Evolutionary conservation across 2,888 invertebrate species (phyloP).

Genomic region (Xestia c-nigrum): DNA sequence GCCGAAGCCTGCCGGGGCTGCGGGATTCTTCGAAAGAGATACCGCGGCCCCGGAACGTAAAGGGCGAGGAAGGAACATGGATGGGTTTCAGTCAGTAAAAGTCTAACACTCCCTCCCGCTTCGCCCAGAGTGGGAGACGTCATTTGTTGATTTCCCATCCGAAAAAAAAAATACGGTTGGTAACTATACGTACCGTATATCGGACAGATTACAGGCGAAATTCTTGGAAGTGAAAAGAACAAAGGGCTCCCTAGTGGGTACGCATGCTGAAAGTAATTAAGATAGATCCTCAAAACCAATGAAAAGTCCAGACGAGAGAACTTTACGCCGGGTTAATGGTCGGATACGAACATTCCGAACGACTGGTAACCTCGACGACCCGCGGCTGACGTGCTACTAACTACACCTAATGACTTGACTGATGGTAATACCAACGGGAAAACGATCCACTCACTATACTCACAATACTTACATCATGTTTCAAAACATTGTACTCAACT

Average conservation of each 20-base stretch:
- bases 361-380: background rate
- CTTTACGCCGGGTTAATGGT: background rate
- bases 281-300: background rate
- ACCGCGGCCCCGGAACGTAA: too few relatives aligned
- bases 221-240: background rate
- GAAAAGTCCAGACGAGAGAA: background rate
- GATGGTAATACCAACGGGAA: slow-evolving; percentile 46
- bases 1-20: too few relatives aligned
- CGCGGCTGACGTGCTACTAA: background rate
- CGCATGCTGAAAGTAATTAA: background rate
- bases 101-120: too few relatives aligned
- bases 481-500: slow-evolving; percentile 27
- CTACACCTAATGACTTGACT: background rate
- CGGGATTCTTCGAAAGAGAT: too few relatives aligned
- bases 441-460: slow-evolving; percentile 17
- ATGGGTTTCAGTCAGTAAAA: too few relatives aligned
- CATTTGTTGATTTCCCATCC: too few relatives aligned
- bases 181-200: too few relatives aligned
- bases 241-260: background rate
- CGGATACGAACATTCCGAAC: too few relatives aligned
- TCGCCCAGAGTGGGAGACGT: too few relatives aligned
- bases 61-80: too few relatives aligned
- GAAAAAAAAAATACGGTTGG: too few relatives aligned
- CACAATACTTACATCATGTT: slow-evolving; percentile 39
- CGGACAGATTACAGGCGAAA: background rate